Percentiles rank a stretch among this genome's conserved stretches.
Evolutionary conservation across 2,888 invertebrate species (phyloP).

Genomic region (Heliconius ethilla): DNA sequence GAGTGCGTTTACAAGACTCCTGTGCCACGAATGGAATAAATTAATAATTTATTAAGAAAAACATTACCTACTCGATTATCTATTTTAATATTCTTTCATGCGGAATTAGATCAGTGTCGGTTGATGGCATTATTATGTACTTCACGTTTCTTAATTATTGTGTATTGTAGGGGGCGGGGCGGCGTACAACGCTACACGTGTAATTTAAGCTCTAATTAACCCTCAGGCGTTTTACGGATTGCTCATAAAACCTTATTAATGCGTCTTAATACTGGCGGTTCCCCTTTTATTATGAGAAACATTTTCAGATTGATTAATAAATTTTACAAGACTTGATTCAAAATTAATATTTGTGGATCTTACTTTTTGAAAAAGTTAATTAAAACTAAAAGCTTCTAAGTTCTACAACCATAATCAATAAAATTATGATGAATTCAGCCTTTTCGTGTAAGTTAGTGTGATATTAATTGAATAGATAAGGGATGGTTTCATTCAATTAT

Average conservation of each 20-base stretch:
- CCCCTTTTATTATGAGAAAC: conserved; percentile 14
- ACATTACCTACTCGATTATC: neutral
- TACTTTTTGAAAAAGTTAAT: conserved; percentile 2
- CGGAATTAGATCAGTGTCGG: conserved; percentile 3
- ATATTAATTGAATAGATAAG: neutral
- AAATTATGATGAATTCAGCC: neutral
- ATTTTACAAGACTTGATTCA: conserved; percentile 2
- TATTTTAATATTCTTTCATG: neutral
- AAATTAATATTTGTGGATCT: neutral
- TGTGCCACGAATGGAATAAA: too few relatives aligned
- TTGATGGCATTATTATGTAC: conserved; percentile 6
- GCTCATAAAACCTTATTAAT: conserved; percentile 33
- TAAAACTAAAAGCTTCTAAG: neutral
- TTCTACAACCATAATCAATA: neutral
- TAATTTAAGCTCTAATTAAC: conserved; percentile 31
- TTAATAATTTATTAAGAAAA: too few relatives aligned
- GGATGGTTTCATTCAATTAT: conserved; percentile 4
- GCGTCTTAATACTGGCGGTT: conserved; percentile 19
- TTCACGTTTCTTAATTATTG: conserved; percentile 14
- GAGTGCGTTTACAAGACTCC: too few relatives aligned
- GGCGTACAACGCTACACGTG: conserved; percentile 18
- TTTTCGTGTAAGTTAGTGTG: neutral
- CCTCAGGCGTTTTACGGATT: conserved; percentile 25
- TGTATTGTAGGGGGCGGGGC: conserved; percentile 9
- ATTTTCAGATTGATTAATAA: conserved; percentile 2